Percentiles rank a stretch among this genome's conserved stretches.
These are phyloP conservation scores for Idaea dimidiata DNA, from an alignment of 2,888 invertebrate species.

Conservation along the genomic window DNA sequence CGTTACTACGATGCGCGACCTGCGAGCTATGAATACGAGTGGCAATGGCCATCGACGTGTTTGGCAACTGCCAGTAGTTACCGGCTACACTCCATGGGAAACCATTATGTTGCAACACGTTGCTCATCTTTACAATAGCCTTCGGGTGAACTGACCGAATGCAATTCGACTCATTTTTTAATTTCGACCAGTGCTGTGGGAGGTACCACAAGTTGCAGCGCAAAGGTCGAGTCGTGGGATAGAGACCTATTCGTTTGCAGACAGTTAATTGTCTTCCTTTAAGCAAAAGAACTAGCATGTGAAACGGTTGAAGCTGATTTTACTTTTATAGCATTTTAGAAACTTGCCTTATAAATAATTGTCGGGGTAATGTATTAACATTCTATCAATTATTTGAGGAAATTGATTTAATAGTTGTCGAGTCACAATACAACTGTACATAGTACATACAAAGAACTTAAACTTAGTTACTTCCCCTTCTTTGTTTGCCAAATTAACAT, in stretches of 20 bases:
- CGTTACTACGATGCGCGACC: background rate
- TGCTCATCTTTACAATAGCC: constrained; percentile 5
- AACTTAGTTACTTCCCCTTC: too few species aligned
- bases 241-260: background rate
- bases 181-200: background rate
- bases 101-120: constrained; percentile 27
- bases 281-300: too few species aligned
- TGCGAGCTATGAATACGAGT: background rate
- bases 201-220: background rate
- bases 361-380: too few species aligned
- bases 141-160: background rate
- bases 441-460: too few species aligned
- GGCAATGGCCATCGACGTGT: background rate
- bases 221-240: background rate
- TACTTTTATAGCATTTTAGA: too few species aligned
- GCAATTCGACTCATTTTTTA: background rate
- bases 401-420: too few species aligned
- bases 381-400: too few species aligned
- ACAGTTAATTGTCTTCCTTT: too few species aligned
- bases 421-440: too few species aligned
- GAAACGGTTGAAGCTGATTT: too few species aligned
- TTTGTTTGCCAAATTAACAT: too few species aligned
- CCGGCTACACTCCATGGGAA: constrained; percentile 13
- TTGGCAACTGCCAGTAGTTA: background rate
- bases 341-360: too few species aligned